Evolutionary conservation across 2,797 vertebrate species (phyloP).

Genomic region (Diglossa cyanea): DNA sequence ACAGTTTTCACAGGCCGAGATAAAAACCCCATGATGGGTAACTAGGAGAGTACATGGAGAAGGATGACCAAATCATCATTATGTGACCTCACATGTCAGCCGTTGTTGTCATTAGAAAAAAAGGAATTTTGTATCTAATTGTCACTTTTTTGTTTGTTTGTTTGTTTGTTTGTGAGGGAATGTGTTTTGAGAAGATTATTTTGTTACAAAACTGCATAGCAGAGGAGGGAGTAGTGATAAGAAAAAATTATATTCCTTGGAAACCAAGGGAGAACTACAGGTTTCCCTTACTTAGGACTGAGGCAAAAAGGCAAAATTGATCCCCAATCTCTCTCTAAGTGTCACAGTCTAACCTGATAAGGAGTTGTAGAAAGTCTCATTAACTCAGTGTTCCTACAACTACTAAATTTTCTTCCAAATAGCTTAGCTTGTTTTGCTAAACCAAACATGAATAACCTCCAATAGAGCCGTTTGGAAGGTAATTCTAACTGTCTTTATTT

Average conservation of each 20-base stretch:
- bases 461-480: not conserved
- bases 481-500: slow-evolving; percentile 54
- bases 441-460: slow-evolving; percentile 50
- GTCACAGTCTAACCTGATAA: not conserved
- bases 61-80: not conserved
- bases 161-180: not conserved
- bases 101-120: not conserved
- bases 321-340: not conserved
- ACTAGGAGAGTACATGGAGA: not conserved
- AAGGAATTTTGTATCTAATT: not conserved
- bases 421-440: slow-evolving; percentile 40
- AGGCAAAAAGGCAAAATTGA: slow-evolving; percentile 11
- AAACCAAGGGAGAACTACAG: not conserved
- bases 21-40: not conserved
- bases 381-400: not conserved
- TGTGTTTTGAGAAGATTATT: not conserved
- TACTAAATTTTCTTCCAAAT: slow-evolving; percentile 56
- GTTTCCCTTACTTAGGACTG: not conserved
- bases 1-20: not conserved
- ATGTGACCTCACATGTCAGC: not conserved
- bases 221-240: not conserved
- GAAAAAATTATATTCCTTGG: not conserved
- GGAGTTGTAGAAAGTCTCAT: slow-evolving; percentile 35
- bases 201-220: not conserved
- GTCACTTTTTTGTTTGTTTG: not conserved